Evolutionary conservation across 1,140 invertebrate genomes (phyloP).

Genomic region (Triops longicaudatus): DNA sequence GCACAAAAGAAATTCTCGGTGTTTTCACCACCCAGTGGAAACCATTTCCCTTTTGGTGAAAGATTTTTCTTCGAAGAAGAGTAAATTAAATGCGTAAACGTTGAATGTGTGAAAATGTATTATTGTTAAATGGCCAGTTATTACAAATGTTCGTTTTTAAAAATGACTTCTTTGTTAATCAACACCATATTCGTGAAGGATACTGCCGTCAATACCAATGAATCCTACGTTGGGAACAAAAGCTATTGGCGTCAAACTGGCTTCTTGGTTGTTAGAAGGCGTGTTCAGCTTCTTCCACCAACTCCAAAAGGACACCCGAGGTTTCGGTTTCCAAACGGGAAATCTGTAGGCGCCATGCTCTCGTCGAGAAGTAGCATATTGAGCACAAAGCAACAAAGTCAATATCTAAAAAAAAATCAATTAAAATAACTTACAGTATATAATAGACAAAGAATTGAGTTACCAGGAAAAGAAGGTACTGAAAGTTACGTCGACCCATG

Average conservation of each 20-base stretch:
- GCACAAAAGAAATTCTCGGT: background rate
- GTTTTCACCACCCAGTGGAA: background rate
- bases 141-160: background rate
- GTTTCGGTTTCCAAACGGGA: background rate
- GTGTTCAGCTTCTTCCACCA: background rate
- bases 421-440: background rate
- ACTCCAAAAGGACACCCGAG: background rate
- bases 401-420: background rate
- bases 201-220: background rate
- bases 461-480: background rate
- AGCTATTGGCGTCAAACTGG: background rate
- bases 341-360: background rate
- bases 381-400: background rate
- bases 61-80: background rate
- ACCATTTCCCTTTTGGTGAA: background rate
- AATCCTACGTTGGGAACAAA: background rate
- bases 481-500: background rate
- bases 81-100: background rate
- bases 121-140: background rate
- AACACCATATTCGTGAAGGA: constrained; percentile 1
- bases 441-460: background rate
- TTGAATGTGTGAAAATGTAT: background rate
- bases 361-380: background rate
- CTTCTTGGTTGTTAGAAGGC: background rate
- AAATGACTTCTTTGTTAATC: background rate